Percentiles rank a stretch among this genome's conserved stretches.
These are phyloP conservation scores for Aricia agestis DNA, from an alignment of 1,140 invertebrate genomes.

Conservation along the genomic window DNA sequence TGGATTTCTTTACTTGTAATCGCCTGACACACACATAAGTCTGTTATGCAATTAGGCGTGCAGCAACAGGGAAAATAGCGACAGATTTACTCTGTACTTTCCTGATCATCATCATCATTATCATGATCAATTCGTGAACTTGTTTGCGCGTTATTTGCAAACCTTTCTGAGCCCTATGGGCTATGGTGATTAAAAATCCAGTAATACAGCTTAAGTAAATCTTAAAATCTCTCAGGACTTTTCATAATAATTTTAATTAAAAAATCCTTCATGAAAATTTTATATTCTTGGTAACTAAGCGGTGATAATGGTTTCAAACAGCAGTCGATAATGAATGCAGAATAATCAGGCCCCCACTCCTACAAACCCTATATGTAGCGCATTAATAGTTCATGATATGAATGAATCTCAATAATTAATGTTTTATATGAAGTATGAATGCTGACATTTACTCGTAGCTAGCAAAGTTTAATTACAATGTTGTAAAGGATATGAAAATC, in stretches of 20 bases:
- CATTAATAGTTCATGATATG: neutral
- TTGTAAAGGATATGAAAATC: no score
- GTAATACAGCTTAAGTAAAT: no score
- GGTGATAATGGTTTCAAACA: neutral
- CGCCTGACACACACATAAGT: slow-evolving; percentile 33
- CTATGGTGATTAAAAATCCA: no score
- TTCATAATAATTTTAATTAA: no score
- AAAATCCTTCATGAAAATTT: no score
- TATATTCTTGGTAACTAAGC: neutral
- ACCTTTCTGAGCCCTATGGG: no score
- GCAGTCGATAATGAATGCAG: neutral
- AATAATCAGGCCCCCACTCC: neutral
- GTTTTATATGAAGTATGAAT: neutral
- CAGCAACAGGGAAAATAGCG: neutral
- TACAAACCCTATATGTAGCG: neutral
- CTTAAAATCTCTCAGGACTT: no score
- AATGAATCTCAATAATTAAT: slow-evolving; percentile 1
- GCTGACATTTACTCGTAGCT: no score
- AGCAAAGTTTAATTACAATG: no score
- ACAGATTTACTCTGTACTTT: neutral
- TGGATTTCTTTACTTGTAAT: slow-evolving; percentile 47
- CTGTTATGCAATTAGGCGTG: slow-evolving; percentile 4
- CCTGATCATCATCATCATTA: neutral
- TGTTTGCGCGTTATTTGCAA: no score
- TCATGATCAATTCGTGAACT: neutral